A percentile compares a stretch with the other conserved stretches of the same genome.
These are phyloP conservation scores for Mormoops blainvillei DNA, from an alignment of 2,113 vertebrate species.

Conservation along the genomic window DNA sequence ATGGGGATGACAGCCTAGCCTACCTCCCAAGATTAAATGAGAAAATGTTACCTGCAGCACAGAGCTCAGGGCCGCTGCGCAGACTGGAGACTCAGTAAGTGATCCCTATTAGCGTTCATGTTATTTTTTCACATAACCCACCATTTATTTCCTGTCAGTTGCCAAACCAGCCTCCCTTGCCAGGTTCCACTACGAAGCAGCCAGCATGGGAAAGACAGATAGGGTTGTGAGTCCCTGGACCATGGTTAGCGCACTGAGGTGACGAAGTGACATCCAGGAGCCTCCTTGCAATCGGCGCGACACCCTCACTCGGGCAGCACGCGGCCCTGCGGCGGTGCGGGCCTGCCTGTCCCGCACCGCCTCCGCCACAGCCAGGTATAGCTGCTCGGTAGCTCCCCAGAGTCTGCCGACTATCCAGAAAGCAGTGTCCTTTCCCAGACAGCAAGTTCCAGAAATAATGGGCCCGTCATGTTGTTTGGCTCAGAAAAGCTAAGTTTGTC, in stretches of 20 bases:
- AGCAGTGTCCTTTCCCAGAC: neutral
- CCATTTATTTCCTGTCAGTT: neutral
- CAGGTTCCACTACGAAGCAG: neutral
- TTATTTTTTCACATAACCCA: neutral
- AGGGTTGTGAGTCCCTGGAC: neutral
- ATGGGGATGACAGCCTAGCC: neutral
- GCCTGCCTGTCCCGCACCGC: neutral
- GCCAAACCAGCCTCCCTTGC: neutral
- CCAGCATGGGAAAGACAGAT: neutral
- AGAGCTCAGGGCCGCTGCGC: neutral
- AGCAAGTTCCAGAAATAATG: neutral
- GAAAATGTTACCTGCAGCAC: neutral
- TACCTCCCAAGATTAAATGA: neutral
- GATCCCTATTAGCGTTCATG: neutral
- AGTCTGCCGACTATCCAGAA: neutral
- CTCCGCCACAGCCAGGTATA: neutral
- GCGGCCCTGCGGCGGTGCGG: too few relatives aligned
- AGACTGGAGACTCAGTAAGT: neutral
- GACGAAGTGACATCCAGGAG: neutral
- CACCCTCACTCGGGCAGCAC: accelerated
- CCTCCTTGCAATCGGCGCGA: neutral
- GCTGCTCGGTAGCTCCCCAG: neutral
- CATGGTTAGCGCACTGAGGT: accelerated
- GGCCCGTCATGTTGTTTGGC: neutral
- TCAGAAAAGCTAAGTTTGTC: neutral